Evolutionary conservation across 2,797 vertebrate species (phyloP), one percentile per base, ranked within the genome.

Genomic region (Typhlichthys subterraneus): DNA sequence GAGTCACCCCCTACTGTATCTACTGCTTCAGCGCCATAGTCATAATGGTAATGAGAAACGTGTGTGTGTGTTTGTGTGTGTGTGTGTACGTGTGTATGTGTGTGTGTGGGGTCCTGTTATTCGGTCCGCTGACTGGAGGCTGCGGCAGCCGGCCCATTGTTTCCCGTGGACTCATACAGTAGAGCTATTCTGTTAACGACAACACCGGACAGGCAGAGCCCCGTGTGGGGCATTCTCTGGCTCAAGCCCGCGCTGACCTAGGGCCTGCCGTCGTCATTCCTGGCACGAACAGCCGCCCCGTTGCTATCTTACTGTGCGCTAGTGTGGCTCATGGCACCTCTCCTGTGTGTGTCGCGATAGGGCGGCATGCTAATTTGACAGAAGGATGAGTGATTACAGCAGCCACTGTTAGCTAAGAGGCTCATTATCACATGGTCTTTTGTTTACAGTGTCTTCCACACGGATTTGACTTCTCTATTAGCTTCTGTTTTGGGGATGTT

Each of bases 361-460:
- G 73, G 59, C 12, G 63, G 69, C 68, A 80, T 83, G 72, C 70
- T 88, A 79, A 87, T 87, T 79, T 90, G 88, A 89, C 87, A 85
- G 79, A 79, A 59, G 71, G 71, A 86, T 91, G 89, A 92, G 80
- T 87, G 87, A 92, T 87, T 87, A 69, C 83, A 79, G 74, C 60
- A 69, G 57, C 58, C 58, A 69, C 79, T 81, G 77, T 71, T 72
- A 78, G 77, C 81, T 69, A 80, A 71, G 59, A 14, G 69, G 75
- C 76, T 85, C 63, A 71, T 85, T 87, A 79, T 84, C 75, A 80
- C 53, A 62, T 52, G 67, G 49, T 49, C 53, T 83, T 88, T 90
- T 17, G 80, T 91, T 77, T 83, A 57, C 73, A 69, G 63, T 68
- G 65, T 75, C 82, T 80, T 85, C 81, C 67, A 66, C 61, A 70